These are phyloP conservation scores for Catostomus latipinnis DNA, from an alignment of 2,797 vertebrate species.

Conservation along the genomic window DNA sequence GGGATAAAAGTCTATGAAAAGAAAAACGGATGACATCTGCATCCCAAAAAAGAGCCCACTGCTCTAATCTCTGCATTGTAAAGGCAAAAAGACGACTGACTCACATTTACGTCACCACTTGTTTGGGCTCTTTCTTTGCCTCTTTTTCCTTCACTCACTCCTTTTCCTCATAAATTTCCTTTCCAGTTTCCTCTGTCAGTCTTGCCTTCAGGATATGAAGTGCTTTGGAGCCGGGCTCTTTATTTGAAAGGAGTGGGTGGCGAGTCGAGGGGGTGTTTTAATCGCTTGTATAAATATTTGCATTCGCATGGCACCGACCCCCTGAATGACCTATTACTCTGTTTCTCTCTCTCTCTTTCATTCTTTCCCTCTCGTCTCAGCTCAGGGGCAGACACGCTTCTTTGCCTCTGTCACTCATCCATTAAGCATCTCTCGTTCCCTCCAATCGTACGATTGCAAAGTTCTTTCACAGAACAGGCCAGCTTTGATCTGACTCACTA, in stretches of 20 bases:
- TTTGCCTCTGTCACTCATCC: conserved; percentile 76
- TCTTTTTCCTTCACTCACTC: conserved; percentile 2
- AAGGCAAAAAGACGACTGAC: conserved; percentile 79
- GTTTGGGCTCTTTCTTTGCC: conserved; percentile 68
- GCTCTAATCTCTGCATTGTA: conserved; percentile 81
- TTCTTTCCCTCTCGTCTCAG: conserved; percentile 25
- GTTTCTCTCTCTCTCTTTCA: conserved; percentile 60
- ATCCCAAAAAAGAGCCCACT: conserved; percentile 73
- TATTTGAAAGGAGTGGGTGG: conserved; percentile 81
- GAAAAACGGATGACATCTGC: conserved; percentile 76
- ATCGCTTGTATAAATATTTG: conserved; percentile 86
- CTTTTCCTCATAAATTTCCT: conserved; percentile 73
- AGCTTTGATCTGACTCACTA: conserved; percentile 39
- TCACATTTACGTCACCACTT: conserved; percentile 82
- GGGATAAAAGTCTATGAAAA: conserved; percentile 81
- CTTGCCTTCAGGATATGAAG: conserved; percentile 77
- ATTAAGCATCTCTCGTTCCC: conserved; percentile 69
- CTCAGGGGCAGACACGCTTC: conserved; percentile 76
- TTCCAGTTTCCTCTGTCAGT: conserved; percentile 77
- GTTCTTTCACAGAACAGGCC: conserved; percentile 69
- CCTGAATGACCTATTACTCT: conserved; percentile 76
- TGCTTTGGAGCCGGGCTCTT: conserved; percentile 76
- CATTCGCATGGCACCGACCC: conserved; percentile 77
- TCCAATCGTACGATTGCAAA: conserved; percentile 62
- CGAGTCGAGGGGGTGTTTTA: conserved; percentile 76